These are phyloP conservation scores for Leptoclinus maculatus DNA, from an alignment of 2,797 vertebrate genomes.

Conservation along the genomic window DNA sequence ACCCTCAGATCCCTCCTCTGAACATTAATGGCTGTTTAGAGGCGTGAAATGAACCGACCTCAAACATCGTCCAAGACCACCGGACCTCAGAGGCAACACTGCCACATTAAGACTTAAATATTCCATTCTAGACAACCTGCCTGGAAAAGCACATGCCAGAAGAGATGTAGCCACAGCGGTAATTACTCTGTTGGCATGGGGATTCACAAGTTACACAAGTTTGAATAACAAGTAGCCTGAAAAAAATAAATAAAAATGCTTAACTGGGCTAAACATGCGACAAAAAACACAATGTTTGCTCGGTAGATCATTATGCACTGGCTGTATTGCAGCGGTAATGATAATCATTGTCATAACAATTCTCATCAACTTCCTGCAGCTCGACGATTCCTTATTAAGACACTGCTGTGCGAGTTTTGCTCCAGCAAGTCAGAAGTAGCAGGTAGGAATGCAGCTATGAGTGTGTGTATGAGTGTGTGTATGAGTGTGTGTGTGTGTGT, in stretches of 20 bases:
- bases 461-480: slow-evolving; percentile 18
- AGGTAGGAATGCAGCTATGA: slow-evolving; percentile 6
- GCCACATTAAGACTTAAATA: slow-evolving; percentile 65
- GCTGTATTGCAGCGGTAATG: slow-evolving; percentile 50
- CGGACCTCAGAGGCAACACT: slow-evolving; percentile 46
- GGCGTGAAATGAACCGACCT: slow-evolving; percentile 72
- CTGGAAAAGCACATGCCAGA: slow-evolving; percentile 33
- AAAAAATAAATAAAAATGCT: not conserved
- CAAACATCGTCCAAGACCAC: slow-evolving; percentile 70
- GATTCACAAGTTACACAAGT: slow-evolving; percentile 29
- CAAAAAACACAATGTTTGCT: slow-evolving; percentile 55
- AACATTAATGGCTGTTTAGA: slow-evolving; percentile 71
- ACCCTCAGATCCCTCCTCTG: slow-evolving; percentile 71
- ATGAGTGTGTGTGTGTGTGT: slow-evolving; percentile 21
- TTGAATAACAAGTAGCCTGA: slow-evolving; percentile 45
- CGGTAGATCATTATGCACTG: slow-evolving; percentile 41
- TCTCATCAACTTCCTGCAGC: slow-evolving; percentile 68
- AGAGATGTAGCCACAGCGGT: slow-evolving; percentile 45
- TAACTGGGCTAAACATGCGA: slow-evolving; percentile 29
- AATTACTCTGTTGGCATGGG: slow-evolving; percentile 47
- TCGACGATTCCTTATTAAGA: slow-evolving; percentile 48
- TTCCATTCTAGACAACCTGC: slow-evolving; percentile 50
- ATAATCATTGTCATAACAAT: slow-evolving; percentile 67
- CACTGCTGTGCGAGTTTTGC: slow-evolving; percentile 39
- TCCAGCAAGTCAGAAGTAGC: slow-evolving; percentile 34